Conservation (phyloP, 2,888 invertebrate species). For the Cepaea hortensis region DNA sequence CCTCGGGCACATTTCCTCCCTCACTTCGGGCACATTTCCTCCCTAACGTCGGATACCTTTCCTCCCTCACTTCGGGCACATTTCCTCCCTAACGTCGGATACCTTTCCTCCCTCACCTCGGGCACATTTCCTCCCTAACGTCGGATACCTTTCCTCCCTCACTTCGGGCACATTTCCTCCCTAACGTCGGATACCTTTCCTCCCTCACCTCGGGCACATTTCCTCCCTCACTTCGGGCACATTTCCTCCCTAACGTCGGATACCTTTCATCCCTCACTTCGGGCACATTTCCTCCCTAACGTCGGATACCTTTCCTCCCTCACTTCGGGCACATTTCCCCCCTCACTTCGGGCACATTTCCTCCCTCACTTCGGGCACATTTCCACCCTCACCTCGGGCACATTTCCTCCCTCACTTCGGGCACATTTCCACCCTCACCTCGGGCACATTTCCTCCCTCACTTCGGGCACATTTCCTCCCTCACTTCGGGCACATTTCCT, state of each 20-base stretch:
- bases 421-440: no score
- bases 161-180: neutral
- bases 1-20: neutral
- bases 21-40: neutral
- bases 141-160: no score
- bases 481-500: neutral
- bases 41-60: no score
- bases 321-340: neutral
- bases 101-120: no score
- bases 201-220: no score
- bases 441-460: no score
- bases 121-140: no score
- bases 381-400: neutral
- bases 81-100: neutral
- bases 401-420: neutral
- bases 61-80: neutral
- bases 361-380: no score
- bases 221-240: neutral
- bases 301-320: neutral
- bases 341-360: neutral
- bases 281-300: neutral
- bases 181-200: neutral
- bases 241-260: no score
- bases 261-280: no score
- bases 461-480: no score